Base-by-base conservation (phyloP, 2,113 vertebrate species). In the Bathybates hornii region DNA sequence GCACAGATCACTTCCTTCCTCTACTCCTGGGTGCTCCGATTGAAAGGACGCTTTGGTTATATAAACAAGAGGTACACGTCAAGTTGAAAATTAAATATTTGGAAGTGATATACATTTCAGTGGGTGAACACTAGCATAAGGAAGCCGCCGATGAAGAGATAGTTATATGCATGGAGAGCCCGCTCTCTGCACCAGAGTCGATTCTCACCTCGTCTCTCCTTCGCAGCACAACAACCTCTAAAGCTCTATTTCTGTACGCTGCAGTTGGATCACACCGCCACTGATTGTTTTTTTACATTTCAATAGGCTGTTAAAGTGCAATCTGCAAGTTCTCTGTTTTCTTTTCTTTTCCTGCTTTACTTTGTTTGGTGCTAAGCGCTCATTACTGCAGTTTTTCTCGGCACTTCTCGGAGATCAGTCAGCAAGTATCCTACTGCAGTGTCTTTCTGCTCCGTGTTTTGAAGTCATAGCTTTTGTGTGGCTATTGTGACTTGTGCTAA, bases 11-110 rank as follows among this genome's bases (percentile, higher is more conserved):
- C 85, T 59, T 17, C 41, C 86, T 82, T 91, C 56, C 83, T 92
- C 87, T 78, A 83, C 90, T 84, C 87, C 53, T 19, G 41, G 78
- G 81, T n/a, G 85, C 83, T 91, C 89, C 90, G 89, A 94, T 91
- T 94, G 84, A 90, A 89, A 85, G 41, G 93, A 92, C 52, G 57
- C 86, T 90, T 93, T 92, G 83, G 86, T 94, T 94, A 91, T 76
- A 93, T 92, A 95, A 95, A 95, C 89, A 93, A 81, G 90, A 91
- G 87, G 81, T 87, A 52, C 79, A 10, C 29, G 86, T 93, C 82
- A 91, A 93, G 89, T 94, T 94, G 89, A 90, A 93, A 93, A 94
- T 95, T 78, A 83, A 93, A 94, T 93, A 93, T 94, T 85, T 86
- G 89, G 79, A 93, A 91, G 86, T 83, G 78, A 90, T 90, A 82